These are phyloP conservation scores for Rhopalosiphum nymphaeae DNA, from an alignment of 2,888 invertebrate genomes.

Conservation along the genomic window DNA sequence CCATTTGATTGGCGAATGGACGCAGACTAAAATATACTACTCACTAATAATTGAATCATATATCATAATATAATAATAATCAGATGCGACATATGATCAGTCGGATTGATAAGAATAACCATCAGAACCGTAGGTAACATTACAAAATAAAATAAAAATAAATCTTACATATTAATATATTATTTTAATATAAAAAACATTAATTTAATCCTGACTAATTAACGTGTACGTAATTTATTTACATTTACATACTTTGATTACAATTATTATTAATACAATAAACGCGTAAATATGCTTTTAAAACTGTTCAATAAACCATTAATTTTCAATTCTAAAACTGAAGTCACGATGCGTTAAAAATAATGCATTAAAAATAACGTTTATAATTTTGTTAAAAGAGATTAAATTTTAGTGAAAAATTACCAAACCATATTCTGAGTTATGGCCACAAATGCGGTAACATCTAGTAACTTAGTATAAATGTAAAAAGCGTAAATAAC, in stretches of 20 bases:
- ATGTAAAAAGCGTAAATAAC: background rate
- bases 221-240: background rate
- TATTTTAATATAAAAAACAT: background rate
- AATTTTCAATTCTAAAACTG: background rate
- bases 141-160: too few species aligned
- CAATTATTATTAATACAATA: background rate
- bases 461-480: background rate
- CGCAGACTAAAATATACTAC: too few species aligned
- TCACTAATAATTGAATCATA: too few species aligned
- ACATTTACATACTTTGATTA: background rate
- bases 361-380: background rate
- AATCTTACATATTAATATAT: too few species aligned
- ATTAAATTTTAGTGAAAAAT: constrained; percentile 8
- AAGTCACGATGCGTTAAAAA: background rate
- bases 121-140: too few species aligned
- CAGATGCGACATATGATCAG: too few species aligned
- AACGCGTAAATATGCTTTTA: background rate
- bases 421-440: background rate
- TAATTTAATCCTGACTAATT: background rate
- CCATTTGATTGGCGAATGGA: too few species aligned
- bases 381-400: background rate
- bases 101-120: too few species aligned
- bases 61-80: too few species aligned
- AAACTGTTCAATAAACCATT: background rate
- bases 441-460: background rate